Conservation (phyloP, 2,888 invertebrate genomes). For the Synanthedon vespiformis region DNA sequence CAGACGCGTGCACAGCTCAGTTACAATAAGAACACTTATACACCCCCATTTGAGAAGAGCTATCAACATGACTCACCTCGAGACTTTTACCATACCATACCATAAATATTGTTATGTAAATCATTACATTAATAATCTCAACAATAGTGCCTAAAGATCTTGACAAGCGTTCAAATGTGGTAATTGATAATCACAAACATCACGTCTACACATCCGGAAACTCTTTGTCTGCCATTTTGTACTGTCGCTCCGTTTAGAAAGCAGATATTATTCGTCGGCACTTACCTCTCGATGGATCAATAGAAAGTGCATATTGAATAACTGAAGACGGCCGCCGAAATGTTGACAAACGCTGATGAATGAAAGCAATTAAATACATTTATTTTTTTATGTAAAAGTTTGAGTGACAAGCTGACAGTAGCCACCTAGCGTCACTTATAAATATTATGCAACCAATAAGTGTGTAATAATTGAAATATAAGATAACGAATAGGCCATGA, state of each 20-base stretch:
- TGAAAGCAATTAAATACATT: no score
- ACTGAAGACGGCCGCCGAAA: constrained; percentile 9
- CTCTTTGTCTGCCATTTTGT: constrained; percentile 6
- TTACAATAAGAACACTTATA: constrained; percentile 4
- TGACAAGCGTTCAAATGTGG: background rate
- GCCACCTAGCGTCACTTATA: no score
- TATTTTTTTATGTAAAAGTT: background rate
- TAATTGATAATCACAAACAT: background rate
- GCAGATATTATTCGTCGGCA: constrained; percentile 19
- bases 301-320: constrained; percentile 26
- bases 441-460: no score
- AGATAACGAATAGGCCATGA: no score
- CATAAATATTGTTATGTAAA: no score
- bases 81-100: no score
- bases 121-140: no score
- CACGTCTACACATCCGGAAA: background rate
- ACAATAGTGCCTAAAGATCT: background rate
- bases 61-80: no score
- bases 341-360: background rate
- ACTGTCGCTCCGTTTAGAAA: constrained; percentile 11
- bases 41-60: constrained; percentile 11
- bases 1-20: no score
- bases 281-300: constrained; percentile 17
- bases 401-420: background rate
- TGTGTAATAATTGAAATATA: no score